phyloP scores from a whole-genome alignment of 2,888 invertebrate species.

The Sialis lutaria region DNA sequence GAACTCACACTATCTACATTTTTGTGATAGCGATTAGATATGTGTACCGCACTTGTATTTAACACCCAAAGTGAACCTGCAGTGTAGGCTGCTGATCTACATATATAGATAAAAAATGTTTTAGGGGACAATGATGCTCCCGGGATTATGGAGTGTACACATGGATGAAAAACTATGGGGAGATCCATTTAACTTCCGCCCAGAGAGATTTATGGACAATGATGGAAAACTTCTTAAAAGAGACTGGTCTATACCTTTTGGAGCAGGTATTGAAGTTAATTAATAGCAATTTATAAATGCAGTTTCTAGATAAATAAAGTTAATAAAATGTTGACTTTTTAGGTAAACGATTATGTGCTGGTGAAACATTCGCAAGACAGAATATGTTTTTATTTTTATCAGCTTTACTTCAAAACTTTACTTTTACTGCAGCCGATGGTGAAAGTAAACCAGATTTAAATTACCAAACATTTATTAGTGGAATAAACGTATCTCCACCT shows the following conservation, averaged over 20 bases:
- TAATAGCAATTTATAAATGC: neutral
- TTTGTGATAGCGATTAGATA: too few relatives aligned
- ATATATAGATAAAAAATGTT: conserved; percentile 10
- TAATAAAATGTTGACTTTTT: conserved; percentile 8
- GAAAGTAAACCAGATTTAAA: conserved; percentile 24
- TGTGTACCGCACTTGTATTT: too few relatives aligned
- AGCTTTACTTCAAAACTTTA: conserved; percentile 42
- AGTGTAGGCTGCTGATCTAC: too few relatives aligned
- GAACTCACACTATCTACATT: too few relatives aligned
- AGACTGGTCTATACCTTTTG: conserved; percentile 43
- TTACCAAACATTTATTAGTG: conserved; percentile 16
- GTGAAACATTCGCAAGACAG: conserved; percentile 50
- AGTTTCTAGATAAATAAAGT: neutral
- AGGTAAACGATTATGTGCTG: conserved; percentile 48
- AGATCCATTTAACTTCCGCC: conserved; percentile 23
- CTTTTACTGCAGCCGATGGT: conserved; percentile 32
- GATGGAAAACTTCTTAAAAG: conserved; percentile 28
- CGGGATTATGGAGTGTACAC: conserved; percentile 28
- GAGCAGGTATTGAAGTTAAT: conserved; percentile 31
- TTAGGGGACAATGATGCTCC: conserved; percentile 33
- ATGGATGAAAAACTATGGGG: conserved; percentile 21
- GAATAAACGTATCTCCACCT: conserved; percentile 35
- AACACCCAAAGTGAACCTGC: too few relatives aligned
- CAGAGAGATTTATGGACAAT: conserved; percentile 35
- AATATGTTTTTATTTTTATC: conserved; percentile 39